phyloP scores from a whole-genome alignment of 2,113 vertebrate genomes.

The Pogona vitticeps region DNA sequence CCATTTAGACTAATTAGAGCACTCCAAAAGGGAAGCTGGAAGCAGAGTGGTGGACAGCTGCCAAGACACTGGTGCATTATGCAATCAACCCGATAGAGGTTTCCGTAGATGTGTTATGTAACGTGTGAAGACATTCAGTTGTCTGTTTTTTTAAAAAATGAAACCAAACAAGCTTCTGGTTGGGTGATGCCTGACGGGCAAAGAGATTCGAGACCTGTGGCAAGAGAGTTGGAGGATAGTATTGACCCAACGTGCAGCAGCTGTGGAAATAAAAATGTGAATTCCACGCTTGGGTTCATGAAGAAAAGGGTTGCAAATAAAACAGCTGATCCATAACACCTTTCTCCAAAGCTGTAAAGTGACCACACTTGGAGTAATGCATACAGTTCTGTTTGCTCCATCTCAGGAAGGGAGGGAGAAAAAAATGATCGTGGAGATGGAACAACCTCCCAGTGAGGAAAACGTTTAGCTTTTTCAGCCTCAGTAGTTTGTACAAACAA shows the following conservation, averaged over 20 bases:
- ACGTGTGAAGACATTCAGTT: neutral
- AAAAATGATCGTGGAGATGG: no score
- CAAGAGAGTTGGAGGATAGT: neutral
- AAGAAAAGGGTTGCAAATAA: neutral
- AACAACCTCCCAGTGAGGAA: no score
- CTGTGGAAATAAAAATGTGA: neutral
- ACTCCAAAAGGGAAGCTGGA: neutral
- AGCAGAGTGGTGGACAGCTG: neutral
- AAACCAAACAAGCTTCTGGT: neutral
- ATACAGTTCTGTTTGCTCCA: neutral
- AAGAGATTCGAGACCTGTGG: neutral
- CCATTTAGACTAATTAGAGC: conserved; percentile 17
- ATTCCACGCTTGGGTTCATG: neutral
- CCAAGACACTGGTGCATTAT: neutral
- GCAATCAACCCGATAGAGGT: neutral
- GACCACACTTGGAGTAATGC: neutral
- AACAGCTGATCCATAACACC: neutral
- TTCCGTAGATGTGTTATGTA: neutral
- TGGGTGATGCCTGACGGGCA: neutral
- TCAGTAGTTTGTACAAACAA: no score
- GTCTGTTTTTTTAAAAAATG: neutral
- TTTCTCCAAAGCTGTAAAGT: neutral
- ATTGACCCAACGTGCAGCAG: neutral
- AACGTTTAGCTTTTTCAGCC: no score
- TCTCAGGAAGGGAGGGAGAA: neutral